phyloP scores from a whole-genome alignment of 2,888 invertebrate genomes.

The Cheilosia vulpina region DNA sequence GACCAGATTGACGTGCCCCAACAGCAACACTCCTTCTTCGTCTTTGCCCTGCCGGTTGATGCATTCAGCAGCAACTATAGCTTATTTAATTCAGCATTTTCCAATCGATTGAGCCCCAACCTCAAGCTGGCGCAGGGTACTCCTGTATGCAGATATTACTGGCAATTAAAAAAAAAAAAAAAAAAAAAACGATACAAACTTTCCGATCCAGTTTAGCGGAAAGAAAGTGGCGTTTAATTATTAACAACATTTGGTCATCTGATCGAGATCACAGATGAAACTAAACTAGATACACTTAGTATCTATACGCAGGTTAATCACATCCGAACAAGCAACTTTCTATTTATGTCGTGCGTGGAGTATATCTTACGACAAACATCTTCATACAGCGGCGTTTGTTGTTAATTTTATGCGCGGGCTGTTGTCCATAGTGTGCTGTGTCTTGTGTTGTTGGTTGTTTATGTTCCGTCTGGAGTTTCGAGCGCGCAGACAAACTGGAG shows the following conservation, averaged over 20 bases:
- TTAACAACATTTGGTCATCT: constrained; percentile 69
- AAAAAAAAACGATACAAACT: constrained; percentile 14
- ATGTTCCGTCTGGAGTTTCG: constrained; percentile 20
- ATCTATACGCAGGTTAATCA: constrained; percentile 49
- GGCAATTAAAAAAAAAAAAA: constrained; percentile 30
- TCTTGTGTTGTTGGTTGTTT: not conserved
- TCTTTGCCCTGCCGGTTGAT: constrained; percentile 29
- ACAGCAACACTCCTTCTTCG: constrained; percentile 10
- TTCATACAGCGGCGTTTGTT: constrained; percentile 2
- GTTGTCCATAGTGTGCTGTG: constrained; percentile 4
- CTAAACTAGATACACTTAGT: constrained; percentile 14
- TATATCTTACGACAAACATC: constrained; percentile 27
- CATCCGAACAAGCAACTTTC: constrained; percentile 58
- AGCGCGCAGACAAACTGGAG: constrained; percentile 33
- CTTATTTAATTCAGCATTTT: constrained; percentile 63
- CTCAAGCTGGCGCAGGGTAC: constrained; percentile 3
- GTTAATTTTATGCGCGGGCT: constrained; percentile 36
- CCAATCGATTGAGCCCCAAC: constrained; percentile 66
- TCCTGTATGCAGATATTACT: constrained; percentile 27
- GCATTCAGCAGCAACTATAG: constrained; percentile 59
- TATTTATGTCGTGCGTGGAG: constrained; percentile 44
- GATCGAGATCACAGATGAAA: constrained; percentile 71
- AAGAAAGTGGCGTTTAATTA: constrained; percentile 74
- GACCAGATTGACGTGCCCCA: constrained; percentile 41
- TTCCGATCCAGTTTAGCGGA: constrained; percentile 66